These are phyloP conservation scores for Drosophila recens DNA, from an alignment of 2,888 invertebrate species.

Conservation along the genomic window DNA sequence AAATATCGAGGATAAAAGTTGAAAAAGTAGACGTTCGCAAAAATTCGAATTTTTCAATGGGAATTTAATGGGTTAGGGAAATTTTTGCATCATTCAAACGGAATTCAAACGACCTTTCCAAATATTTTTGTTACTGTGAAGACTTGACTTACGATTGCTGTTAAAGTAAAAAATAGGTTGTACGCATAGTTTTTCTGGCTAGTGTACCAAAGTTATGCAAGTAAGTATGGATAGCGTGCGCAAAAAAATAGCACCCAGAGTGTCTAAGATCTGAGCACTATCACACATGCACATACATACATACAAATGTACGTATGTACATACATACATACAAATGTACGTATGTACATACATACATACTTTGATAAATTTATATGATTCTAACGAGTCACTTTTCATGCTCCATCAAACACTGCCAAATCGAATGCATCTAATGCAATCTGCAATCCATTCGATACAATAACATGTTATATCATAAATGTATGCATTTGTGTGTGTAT, in stretches of 20 bases:
- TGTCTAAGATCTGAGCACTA: not conserved
- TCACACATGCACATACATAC: no score
- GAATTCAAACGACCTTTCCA: no score
- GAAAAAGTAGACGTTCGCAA: no score
- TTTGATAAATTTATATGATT: not conserved
- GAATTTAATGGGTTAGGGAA: no score
- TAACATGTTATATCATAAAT: slow-evolving; percentile 33
- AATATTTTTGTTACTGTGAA: no score
- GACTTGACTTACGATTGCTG: no score
- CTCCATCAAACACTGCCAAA: slow-evolving; percentile 47
- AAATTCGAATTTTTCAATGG: no score
- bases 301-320: no score
- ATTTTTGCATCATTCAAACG: no score
- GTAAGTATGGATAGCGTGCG: not conserved
- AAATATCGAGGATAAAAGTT: no score
- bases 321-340: not conserved
- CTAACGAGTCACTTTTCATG: slow-evolving; percentile 33
- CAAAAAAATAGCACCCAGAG: not conserved
- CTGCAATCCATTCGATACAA: slow-evolving; percentile 51
- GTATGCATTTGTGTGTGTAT: not conserved
- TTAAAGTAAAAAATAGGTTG: no score
- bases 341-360: not conserved
- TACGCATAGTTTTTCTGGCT: no score
- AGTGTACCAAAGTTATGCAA: not conserved
- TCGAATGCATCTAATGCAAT: slow-evolving; percentile 56